Conservation (phyloP, 2,888 invertebrate genomes). For the Stenoptilia bipunctidactyla region DNA sequence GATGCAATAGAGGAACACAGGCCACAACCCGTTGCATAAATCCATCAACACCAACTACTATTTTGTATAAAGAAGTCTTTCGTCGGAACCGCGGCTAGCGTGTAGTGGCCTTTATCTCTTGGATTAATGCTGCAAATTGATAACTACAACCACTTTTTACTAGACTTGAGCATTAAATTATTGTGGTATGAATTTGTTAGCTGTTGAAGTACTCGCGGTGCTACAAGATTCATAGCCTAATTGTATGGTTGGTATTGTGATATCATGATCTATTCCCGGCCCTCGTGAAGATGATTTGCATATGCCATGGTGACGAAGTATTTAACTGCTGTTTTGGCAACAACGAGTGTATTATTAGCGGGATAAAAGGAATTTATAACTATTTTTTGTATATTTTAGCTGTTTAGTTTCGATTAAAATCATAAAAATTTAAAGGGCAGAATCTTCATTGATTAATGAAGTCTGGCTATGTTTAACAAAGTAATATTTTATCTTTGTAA, state of each 20-base stretch:
- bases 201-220: constrained; percentile 7
- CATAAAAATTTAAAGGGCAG: too few relatives aligned
- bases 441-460: too few relatives aligned
- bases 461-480: too few relatives aligned
- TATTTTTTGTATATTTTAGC: too few relatives aligned
- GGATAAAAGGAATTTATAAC: too few relatives aligned
- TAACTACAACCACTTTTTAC: constrained; percentile 21
- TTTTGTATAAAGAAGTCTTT: constrained; percentile 72
- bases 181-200: constrained; percentile 1
- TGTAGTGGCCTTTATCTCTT: constrained; percentile 63
- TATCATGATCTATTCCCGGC: constrained; percentile 57
- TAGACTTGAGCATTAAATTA: background rate
- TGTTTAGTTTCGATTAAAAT: too few relatives aligned
- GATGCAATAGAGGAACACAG: constrained; percentile 37
- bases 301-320: constrained; percentile 39
- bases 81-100: constrained; percentile 45
- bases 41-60: constrained; percentile 61
- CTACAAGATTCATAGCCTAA: constrained; percentile 30
- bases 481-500: too few relatives aligned
- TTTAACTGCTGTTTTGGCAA: constrained; percentile 25
- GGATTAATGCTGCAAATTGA: constrained; percentile 62
- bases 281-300: constrained; percentile 37
- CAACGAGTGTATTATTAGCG: background rate
- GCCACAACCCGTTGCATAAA: constrained; percentile 59
- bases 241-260: constrained; percentile 43